Base-by-base conservation (phyloP, 2,797 vertebrate species). In the Manis crassicaudata region DNA sequence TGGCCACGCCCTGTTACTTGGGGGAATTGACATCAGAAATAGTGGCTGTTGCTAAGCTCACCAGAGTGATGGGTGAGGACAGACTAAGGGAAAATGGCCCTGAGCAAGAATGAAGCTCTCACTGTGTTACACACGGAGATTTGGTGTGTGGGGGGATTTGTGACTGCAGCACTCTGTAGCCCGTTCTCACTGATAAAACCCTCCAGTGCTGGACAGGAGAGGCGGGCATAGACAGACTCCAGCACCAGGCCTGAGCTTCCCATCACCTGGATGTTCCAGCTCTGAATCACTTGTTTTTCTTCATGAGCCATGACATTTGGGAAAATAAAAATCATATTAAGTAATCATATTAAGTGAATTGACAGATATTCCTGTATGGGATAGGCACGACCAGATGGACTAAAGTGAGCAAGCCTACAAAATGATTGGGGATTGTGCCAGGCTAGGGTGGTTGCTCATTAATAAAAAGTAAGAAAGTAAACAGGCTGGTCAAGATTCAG, bases 261-360 rank as follows among this genome's bases (percentile, higher is more conserved):
- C 14, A 20, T 73, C 56, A 54, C 14, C 37, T 87, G 76, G 62
- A 92, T 32, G n/a, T n/a, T 73, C n/a, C 35, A 67, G 29, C 50
- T 92, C 35, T 63, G 89, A 94, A 95, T 84, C 18, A 80, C 29
- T 84, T 94, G 60, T 23, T 86, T 90, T 82, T 63, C 65, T 94
- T 95, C 60, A 56, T 16, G 76, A 94, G n/a, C 83, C 65, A 84
- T 70, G 70, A 87, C 62, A 82, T 68, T 92, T 75, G 35, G 73
- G 76, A 35, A 92, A 94, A 90, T 46, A 77, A 43, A 46, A 95
- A 85, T 76, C 58, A 62, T 60, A 58, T 68, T 76, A 89, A 95
- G 43, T 58, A 76, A 95, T 86, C 21, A 60, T 94, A 85, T 46
- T 76, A 68, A 79, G 32, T 50, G 54, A 88, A 65, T 50, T 54